Evolutionary conservation across 2,888 invertebrate species (phyloP), one percentile per base, ranked within the genome.

Genomic region (Nomada hirtipes): DNA sequence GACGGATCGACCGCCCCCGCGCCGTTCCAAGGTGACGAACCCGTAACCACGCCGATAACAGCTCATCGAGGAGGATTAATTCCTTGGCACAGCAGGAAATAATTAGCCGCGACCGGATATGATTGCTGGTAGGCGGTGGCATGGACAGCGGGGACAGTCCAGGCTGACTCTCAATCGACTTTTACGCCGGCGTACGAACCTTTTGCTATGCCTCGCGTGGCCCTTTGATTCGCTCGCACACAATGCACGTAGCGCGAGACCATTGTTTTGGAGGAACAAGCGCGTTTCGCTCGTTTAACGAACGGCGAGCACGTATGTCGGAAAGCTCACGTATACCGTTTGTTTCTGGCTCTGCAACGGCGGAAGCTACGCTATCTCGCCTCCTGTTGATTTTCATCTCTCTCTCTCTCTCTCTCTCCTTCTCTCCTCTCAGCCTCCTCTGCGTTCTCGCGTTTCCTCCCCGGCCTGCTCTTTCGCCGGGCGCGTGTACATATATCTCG

Each of bases 91-190:
- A 80, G 81, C 91, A 91, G 91, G 90, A 91, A 91, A 91, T 88
- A 91, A 91, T 91, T 90, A 91, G 86, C 78, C 71, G 74, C 81
- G 85, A 63, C 87, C 90, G 90, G 90, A 90, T 89, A 88, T 87
- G 86, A 87, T 87, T 75, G 79, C 82, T 83, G 82, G 85, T 86
- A 82, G 74, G 76, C 76, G 60, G 67, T 65, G 79, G 67, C 77
- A 71, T 53, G 47, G 79, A 64, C 26, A 65, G 20, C 18, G 60
- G 53, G 60, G 79, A 63, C 64, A 55, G 42, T 50, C 68, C 53
- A 71, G 42, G 26, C 36, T 76, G 69, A 75, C 81, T 70, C 42
- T 42, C 78, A 75, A 83, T 82, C 82, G 82, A 70, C 69, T 78
- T 71, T 75, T 65, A 47, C 73, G 18, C 26, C 50, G 67, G 4